Base-by-base conservation (phyloP, 2,888 invertebrate genomes). In the Sarcophaga variegata region DNA sequence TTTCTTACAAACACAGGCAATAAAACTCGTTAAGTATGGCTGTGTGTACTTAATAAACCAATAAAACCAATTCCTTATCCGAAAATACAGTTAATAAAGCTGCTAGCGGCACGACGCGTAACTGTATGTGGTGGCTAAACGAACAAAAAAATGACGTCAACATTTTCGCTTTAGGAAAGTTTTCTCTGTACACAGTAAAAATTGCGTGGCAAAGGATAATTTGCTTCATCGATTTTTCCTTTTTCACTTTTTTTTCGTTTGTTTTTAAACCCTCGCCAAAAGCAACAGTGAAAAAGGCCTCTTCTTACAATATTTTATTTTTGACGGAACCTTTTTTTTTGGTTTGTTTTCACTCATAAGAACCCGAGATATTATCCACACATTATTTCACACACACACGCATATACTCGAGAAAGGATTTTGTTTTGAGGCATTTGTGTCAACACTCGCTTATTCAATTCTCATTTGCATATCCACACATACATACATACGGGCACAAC, bases 131-230 rank as follows among this genome's bases (percentile, higher is more conserved):
- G 12, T 22, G 25, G 66, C 17, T 66, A 27, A 8, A 37, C n/a
- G 47, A 17, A 17, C 0, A 49, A 49, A 14, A 70, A 69, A 69
- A 75, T 84, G 83, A 84, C 83, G 79, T 84, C 79, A 84, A 25
- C 75, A 75, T 79, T 72, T 20, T 14, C 60, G 25, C 0, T 54
- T 17, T 27, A 27, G 14, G 4, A 2, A 59, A 27, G 20, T 69
- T 12, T 12, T n/a, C 63, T 79, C 70, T 69, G 25, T 69, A 63
- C 64, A 79, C 75, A 80, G 45, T 14, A 54, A 54, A 54, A 54
- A 54, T 17, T 70, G 83, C 11, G 69, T 63, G 63, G 59, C 75
- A 54, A 54, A 54, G 54, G 70, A 80, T 75, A 70, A 70, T 69
- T 11, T 60, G 17, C 17, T 1, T 54, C 79, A 84, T 84, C 59